phyloP scores from a whole-genome alignment of 2,888 invertebrate species.

The Drosophila rubida region DNA sequence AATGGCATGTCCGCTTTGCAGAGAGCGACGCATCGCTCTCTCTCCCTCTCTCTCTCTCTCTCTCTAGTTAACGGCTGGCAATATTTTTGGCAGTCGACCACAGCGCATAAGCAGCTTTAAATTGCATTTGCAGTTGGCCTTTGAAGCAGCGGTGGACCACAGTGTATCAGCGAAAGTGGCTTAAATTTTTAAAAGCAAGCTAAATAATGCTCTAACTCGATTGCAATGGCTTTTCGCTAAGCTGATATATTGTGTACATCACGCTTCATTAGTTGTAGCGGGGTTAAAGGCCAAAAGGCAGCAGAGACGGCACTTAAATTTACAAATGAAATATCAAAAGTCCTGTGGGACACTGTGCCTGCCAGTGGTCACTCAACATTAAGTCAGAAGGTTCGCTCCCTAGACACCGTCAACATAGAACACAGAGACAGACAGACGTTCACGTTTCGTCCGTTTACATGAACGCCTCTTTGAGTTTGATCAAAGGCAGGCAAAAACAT shows the following conservation, averaged over 20 bases:
- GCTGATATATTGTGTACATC: slow-evolving; percentile 13
- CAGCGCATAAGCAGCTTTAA: slow-evolving; percentile 21
- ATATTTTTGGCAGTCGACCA: neutral
- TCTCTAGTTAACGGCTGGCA: slow-evolving; percentile 6
- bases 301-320: slow-evolving; percentile 31
- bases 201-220: neutral
- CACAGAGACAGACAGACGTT: neutral
- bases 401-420: neutral
- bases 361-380: slow-evolving; percentile 30
- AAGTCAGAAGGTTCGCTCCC: slow-evolving; percentile 32
- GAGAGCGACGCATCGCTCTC: neutral
- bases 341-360: slow-evolving; percentile 36
- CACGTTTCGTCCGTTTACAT: slow-evolving; percentile 23
- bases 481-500: slow-evolving; percentile 68
- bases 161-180: neutral
- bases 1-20: slow-evolving; percentile 11
- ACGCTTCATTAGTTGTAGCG: slow-evolving; percentile 22
- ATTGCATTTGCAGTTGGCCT: slow-evolving; percentile 18
- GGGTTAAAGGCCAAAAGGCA: neutral
- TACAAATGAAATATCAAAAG: slow-evolving; percentile 48
- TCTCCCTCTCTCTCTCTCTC: neutral
- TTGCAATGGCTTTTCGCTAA: slow-evolving; percentile 2
- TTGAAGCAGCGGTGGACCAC: slow-evolving; percentile 14
- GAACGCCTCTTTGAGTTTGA: slow-evolving; percentile 52
- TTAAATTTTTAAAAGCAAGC: neutral